Conservation (phyloP, 2,888 invertebrate species). For the Philaethria dido region DNA sequence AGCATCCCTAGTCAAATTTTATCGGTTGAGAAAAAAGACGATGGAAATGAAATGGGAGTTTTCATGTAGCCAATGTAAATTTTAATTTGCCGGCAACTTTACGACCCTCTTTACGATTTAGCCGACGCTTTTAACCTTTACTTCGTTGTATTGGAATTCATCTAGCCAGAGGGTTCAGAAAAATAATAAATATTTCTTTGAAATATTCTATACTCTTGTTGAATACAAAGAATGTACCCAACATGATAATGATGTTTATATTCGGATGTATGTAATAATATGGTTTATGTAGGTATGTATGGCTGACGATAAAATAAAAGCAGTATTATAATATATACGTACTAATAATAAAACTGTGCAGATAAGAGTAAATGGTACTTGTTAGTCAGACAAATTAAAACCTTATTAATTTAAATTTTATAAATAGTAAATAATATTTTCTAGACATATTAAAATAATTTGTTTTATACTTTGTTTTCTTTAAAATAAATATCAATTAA, state of each 20-base stretch:
- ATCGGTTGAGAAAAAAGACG: constrained; percentile 68
- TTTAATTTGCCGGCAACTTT: constrained; percentile 82
- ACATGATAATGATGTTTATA: constrained; percentile 37
- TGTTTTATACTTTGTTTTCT: background rate
- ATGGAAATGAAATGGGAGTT: constrained; percentile 69
- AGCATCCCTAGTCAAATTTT: constrained; percentile 76
- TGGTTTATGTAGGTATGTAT: no score
- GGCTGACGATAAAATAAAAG: constrained; percentile 29
- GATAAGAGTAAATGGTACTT: constrained; percentile 47
- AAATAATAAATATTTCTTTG: constrained; percentile 48
- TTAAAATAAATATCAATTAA: constrained; percentile 57
- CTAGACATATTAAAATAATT: constrained; percentile 10
- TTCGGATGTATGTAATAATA: constrained; percentile 4
- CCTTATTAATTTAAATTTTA: constrained; percentile 35
- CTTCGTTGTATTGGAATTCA: constrained; percentile 72
- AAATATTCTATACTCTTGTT: constrained; percentile 26
- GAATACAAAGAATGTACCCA: constrained; percentile 23
- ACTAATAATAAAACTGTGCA: constrained; percentile 6
- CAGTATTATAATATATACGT: constrained; percentile 18
- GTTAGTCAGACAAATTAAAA: constrained; percentile 38
- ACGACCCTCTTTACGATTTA: constrained; percentile 80
- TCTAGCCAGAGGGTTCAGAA: constrained; percentile 58
- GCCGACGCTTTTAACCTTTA: constrained; percentile 78
- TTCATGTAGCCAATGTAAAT: constrained; percentile 82
- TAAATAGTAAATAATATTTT: background rate